Percentiles rank a stretch among this genome's conserved stretches.
These are phyloP conservation scores for Eriosoma lanigerum DNA, from an alignment of 1,140 invertebrate species.

Conservation along the genomic window DNA sequence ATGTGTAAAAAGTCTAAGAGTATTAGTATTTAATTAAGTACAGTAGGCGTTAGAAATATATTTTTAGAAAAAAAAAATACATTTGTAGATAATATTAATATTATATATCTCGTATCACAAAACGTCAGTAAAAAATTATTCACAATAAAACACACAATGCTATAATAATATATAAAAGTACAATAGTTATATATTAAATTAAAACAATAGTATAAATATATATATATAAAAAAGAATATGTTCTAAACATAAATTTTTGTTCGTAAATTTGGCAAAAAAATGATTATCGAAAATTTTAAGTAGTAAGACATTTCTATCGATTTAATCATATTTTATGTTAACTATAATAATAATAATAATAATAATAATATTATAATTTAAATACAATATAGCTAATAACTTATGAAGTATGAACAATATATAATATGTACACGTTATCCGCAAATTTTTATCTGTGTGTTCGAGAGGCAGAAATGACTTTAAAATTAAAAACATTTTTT, in stretches of 20 bases:
- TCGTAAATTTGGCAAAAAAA: conserved; percentile 5
- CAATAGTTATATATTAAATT: conserved; percentile 3
- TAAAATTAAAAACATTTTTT: too few species aligned
- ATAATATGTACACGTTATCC: conserved; percentile 43
- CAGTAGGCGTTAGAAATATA: conserved; percentile 4
- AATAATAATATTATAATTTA: too few species aligned
- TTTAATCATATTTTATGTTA: conserved; percentile 36
- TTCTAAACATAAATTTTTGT: conserved; percentile 1
- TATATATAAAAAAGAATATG: background rate
- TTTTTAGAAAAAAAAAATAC: conserved; percentile 27
- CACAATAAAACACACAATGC: conserved; percentile 45
- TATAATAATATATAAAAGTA: conserved; percentile 34
- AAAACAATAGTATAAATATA: conserved; percentile 3
- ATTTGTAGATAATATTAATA: conserved; percentile 42
- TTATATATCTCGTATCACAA: conserved; percentile 47
- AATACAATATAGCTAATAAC: conserved; percentile 20
- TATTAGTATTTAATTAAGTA: too few species aligned
- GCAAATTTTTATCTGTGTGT: conserved; percentile 37
- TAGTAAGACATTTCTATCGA: conserved; percentile 1
- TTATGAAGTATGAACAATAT: conserved; percentile 49
- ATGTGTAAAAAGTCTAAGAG: too few species aligned
- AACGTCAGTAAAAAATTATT: conserved; percentile 50
- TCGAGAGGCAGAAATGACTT: conserved; percentile 47
- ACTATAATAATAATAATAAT: too few species aligned
- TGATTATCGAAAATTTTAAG: conserved; percentile 1